Percentiles rank a stretch among this genome's conserved stretches.
phyloP scores from a whole-genome alignment of 1,140 invertebrate species.

The Nylanderia fulva region DNA sequence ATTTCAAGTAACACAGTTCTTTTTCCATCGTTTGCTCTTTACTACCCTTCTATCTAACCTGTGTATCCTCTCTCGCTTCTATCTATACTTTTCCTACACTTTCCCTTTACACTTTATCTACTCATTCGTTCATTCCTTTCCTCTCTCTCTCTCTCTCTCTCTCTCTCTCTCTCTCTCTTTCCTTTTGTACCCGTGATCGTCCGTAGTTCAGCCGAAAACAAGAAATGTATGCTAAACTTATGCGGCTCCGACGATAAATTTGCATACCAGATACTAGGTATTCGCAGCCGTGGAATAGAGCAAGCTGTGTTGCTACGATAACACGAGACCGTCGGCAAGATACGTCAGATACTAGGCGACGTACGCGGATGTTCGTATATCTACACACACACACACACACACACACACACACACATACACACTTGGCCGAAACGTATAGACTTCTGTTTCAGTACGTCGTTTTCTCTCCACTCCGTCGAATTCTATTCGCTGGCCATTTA shows the following conservation, averaged over 20 bases:
- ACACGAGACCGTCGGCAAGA: conserved; percentile 67
- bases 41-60: not conserved
- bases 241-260: conserved; percentile 73
- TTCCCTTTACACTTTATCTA: not conserved
- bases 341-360: conserved; percentile 40
- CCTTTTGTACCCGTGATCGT: conserved; percentile 16
- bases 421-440: conserved; percentile 46
- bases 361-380: not conserved
- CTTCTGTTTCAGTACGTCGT: conserved; percentile 64
- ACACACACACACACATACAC: conserved; percentile 7
- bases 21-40: conserved; percentile 5
- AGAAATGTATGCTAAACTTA: conserved; percentile 79
- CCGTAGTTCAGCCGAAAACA: conserved; percentile 71
- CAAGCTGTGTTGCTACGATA: conserved; percentile 77
- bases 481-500: conserved; percentile 57
- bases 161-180: not conserved
- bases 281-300: conserved; percentile 73
- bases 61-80: not conserved
- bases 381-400: conserved; percentile 8
- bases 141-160: too few species aligned
- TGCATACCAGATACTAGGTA: conserved; percentile 76
- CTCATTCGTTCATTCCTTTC: not conserved
- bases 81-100: not conserved
- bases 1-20: conserved; percentile 53
- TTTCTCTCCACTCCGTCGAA: conserved; percentile 45